Evolutionary conservation across 2,797 vertebrate species (phyloP), one percentile per base, ranked within the genome.

Genomic region (Sphenodon punctatus): DNA sequence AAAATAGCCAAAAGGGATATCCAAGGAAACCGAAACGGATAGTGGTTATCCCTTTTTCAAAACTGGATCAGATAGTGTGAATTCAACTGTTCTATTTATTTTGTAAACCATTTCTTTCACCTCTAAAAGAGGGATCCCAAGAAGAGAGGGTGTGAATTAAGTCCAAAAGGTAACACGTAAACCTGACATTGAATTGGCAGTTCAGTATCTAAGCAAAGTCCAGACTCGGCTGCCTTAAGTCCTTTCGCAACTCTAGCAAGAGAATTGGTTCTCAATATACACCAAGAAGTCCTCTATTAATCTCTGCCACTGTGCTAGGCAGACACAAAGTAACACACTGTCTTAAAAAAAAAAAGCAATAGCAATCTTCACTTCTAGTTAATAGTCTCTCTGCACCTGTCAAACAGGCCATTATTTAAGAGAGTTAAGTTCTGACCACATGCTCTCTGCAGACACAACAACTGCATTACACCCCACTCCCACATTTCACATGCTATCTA

Each of bases 341-440:
- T 88, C 92, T 90, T 78, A 89, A 73, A 27, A 65, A 53, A 5
- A 4, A 61, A 39, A 36, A 19, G 14, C n/a, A n/a, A 73, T 88
- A 81, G 69, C 80, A 67, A 53, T 7, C 58, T 36, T 45, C 32
- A 66, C 85, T 74, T 80, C 88, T 92, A 86, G 91, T 89, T 87
- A 81, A 63, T 67, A 79, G 90, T 82, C 89, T 34, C 16, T 27
- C 58, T 14, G 5, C 11, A 70, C 88, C 89, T 89, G 92, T 85
- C 91, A 87, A 88, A 88, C 75, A 82, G 67, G 70, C 27, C 6
- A n/a, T 65, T 65, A 75, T 76, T 88, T 88, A 64, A 84, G 56
- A 34, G 1, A 16, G 14, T 7, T 32, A 65, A 75, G 27, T 14
- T 6, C 34, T 81, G 48, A 64, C 10, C 43, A 30, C 3, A 0